Evolutionary conservation across 2,888 invertebrate species (phyloP).

Genomic region (Trilocha varians): DNA sequence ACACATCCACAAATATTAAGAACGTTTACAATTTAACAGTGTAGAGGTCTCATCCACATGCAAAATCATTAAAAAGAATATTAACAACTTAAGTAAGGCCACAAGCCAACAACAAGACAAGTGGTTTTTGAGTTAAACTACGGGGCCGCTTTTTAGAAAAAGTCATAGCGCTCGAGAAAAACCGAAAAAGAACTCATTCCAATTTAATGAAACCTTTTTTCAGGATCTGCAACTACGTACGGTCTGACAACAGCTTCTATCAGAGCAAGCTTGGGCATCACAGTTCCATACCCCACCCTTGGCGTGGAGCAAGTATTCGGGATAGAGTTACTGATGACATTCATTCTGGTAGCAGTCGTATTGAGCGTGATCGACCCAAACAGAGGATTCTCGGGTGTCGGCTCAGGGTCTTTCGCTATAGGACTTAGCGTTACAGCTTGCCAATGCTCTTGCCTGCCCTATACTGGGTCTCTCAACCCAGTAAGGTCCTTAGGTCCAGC

Average conservation of each 20-base stretch:
- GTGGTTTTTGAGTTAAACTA: no score
- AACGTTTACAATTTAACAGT: no score
- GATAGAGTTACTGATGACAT: conserved; percentile 24
- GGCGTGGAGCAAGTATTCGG: conserved; percentile 12
- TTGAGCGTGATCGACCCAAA: conserved; percentile 19
- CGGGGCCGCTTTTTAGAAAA: no score
- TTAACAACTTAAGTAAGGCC: no score
- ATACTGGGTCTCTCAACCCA: conserved; percentile 24
- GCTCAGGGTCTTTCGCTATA: conserved; percentile 24
- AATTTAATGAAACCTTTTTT: conserved; percentile 3
- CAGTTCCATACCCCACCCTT: conserved; percentile 12
- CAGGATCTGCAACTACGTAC: conserved; percentile 24
- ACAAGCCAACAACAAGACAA: no score
- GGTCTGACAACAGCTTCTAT: conserved; percentile 12
- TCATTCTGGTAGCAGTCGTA: conserved; percentile 19
- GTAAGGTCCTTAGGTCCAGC: conserved; percentile 22
- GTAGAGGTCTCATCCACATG: no score
- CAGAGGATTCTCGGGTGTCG: conserved; percentile 22
- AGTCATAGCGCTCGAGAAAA: no score
- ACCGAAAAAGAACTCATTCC: no score
- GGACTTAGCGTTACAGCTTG: conserved; percentile 25
- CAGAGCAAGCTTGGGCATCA: conserved; percentile 15
- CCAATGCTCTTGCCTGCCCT: conserved; percentile 19
- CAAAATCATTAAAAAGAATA: no score
- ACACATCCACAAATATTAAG: no score